A percentile compares a stretch with the other conserved stretches of the same genome.
Evolutionary conservation across 2,797 vertebrate species (phyloP).

Genomic region (Parauchenoglanis punctatus): DNA sequence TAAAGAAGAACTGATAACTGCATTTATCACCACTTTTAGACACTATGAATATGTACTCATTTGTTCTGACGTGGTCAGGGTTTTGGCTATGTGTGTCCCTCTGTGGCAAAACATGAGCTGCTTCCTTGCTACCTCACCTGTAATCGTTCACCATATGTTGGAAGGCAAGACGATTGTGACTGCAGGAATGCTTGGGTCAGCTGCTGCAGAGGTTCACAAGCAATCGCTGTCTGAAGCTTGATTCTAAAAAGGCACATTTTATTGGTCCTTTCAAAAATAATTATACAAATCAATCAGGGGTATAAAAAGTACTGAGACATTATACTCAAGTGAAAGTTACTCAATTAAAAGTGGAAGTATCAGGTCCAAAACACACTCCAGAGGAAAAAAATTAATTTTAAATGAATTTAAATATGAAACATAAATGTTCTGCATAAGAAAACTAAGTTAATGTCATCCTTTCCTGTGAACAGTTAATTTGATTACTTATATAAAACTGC

Average conservation of each 20-base stretch:
- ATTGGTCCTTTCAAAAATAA: background rate
- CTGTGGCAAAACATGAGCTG: background rate
- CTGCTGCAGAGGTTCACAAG: background rate
- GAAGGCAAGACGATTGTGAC: background rate
- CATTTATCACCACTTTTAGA: too few relatives aligned
- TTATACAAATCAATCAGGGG: background rate
- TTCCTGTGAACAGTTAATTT: too few relatives aligned
- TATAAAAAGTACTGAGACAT: too few relatives aligned
- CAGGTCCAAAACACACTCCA: too few relatives aligned
- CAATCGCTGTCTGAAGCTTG: too few relatives aligned
- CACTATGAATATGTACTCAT: background rate
- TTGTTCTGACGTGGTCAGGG: background rate
- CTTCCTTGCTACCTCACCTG: background rate
- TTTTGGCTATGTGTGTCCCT: background rate
- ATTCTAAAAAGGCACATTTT: background rate
- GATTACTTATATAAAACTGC: too few relatives aligned
- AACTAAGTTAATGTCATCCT: too few relatives aligned
- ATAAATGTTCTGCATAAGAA: too few relatives aligned
- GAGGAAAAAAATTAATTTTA: too few relatives aligned
- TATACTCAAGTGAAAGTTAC: too few relatives aligned
- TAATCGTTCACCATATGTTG: background rate
- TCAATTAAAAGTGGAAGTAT: too few relatives aligned
- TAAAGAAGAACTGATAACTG: background rate
- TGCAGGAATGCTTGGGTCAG: background rate
- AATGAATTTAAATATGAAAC: too few relatives aligned